Percentiles rank a stretch among this genome's conserved stretches.
phyloP scores from a whole-genome alignment of 2,888 invertebrate genomes.

The Acrobasis suavella region DNA sequence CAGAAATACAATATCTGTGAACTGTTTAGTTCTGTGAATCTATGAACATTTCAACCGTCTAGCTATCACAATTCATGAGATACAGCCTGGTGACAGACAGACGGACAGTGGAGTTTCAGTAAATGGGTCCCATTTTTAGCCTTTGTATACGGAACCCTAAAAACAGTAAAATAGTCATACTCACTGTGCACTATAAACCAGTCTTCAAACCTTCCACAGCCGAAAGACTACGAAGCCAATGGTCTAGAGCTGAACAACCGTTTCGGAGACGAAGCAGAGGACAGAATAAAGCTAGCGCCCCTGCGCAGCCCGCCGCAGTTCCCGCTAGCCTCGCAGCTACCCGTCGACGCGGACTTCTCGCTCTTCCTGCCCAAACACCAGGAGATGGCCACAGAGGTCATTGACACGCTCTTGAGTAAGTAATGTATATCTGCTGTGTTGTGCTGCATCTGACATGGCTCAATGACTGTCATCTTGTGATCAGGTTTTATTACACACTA shows the following conservation, averaged over 20 bases:
- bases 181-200: background rate
- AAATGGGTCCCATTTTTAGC: too few species aligned
- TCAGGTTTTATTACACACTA: too few species aligned
- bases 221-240: slow-evolving; percentile 75
- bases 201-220: slow-evolving; percentile 38
- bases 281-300: slow-evolving; percentile 78
- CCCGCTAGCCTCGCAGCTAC: slow-evolving; percentile 79
- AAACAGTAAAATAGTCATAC: too few species aligned
- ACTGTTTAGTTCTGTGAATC: too few species aligned
- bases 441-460: too few species aligned
- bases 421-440: slow-evolving; percentile 25
- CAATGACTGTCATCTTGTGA: too few species aligned
- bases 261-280: slow-evolving; percentile 80
- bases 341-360: slow-evolving; percentile 86
- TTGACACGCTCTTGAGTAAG: slow-evolving; percentile 86
- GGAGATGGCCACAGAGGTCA: slow-evolving; percentile 86
- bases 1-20: too few species aligned
- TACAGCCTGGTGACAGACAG: too few species aligned
- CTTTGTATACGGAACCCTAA: too few species aligned
- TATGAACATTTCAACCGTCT: too few species aligned
- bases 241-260: slow-evolving; percentile 84
- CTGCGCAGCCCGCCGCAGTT: slow-evolving; percentile 82
- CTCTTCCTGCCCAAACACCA: slow-evolving; percentile 88
- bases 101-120: too few species aligned
- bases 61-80: too few species aligned